Base-by-base conservation (phyloP, 2,888 invertebrate genomes). In the Syritta pipiens region DNA sequence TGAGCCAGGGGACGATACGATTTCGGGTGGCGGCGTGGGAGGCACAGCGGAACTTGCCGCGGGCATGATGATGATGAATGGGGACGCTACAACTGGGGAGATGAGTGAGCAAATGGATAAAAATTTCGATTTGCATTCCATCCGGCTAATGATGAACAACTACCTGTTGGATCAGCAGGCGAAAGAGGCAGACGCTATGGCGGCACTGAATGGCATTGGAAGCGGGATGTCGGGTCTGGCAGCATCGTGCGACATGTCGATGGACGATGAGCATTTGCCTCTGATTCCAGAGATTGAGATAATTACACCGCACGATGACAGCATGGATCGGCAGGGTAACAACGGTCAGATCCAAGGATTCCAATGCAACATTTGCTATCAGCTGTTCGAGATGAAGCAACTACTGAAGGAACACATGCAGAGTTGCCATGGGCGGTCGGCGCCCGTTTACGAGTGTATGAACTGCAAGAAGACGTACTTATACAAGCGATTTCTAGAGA, bases 391-490 rank as follows among this genome's bases (percentile, higher is more conserved):
- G 57, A 88, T 88, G 86, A 85, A 86, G 26, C 87, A 87, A 76
- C 84, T 88, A 53, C 83, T 88, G 19, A 87, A 88, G 82, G 86
- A 88, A 60, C 88, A 88, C 74, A 86, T 88, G 85, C 88, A 88
- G 81, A 86, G 83, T 65, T 85, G 85, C 3, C 89, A 88, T 59
- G 88, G 88, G 0, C 85, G 87, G 5, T 84, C 87, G 4, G 87
- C 85, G 0, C 87, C 88, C 1, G 88, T 86, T 17, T 88, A 87
- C 68, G 88, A 88, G 82, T 88, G 88, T 74, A 84, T 85, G 82
- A 88, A 87, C 51, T 88, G 88, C 75, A 87, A 87, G 65, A 88
- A 88, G 69, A 86, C 85, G n/a, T 88, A 88, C 67, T 87, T 87
- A 75, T 88, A 88, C 60, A 88, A 88, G 81, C 85, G 89, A 5